A percentile compares a stretch with the other conserved stretches of the same genome.
These are phyloP conservation scores for Catharus bicknelli DNA, from an alignment of 2,113 vertebrate genomes.

Conservation along the genomic window DNA sequence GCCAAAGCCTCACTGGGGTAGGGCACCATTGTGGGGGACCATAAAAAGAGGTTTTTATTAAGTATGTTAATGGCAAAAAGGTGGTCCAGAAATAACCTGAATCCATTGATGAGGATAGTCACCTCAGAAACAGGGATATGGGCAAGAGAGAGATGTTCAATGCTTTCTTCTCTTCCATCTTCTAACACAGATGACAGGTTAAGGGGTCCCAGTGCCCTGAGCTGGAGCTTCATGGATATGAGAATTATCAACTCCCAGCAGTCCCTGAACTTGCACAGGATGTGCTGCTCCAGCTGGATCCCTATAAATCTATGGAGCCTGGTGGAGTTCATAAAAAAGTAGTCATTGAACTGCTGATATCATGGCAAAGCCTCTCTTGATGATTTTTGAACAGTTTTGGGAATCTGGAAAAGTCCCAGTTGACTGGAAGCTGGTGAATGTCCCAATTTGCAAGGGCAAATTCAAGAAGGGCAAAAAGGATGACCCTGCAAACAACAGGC, in stretches of 20 bases:
- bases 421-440: not conserved
- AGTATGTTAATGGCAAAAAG: not conserved
- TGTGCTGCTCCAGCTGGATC: not conserved
- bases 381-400: not conserved
- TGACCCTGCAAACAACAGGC: not conserved
- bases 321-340: not conserved
- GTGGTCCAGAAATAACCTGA: not conserved
- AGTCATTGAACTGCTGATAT: not conserved
- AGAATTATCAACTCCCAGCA: not conserved
- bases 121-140: not conserved
- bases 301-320: accelerated
- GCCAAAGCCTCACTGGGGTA: not conserved
- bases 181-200: not conserved
- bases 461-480: not conserved
- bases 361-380: not conserved
- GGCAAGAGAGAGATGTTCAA: not conserved
- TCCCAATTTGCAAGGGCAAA: not conserved
- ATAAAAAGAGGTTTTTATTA: not conserved
- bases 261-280: not conserved
- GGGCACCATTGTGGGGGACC: too few relatives aligned
- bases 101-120: not conserved
- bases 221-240: not conserved
- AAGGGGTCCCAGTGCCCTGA: not conserved
- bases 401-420: not conserved
- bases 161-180: not conserved